phyloP scores from a whole-genome alignment of 2,888 invertebrate species.

The Caenorhabditis angaria region DNA sequence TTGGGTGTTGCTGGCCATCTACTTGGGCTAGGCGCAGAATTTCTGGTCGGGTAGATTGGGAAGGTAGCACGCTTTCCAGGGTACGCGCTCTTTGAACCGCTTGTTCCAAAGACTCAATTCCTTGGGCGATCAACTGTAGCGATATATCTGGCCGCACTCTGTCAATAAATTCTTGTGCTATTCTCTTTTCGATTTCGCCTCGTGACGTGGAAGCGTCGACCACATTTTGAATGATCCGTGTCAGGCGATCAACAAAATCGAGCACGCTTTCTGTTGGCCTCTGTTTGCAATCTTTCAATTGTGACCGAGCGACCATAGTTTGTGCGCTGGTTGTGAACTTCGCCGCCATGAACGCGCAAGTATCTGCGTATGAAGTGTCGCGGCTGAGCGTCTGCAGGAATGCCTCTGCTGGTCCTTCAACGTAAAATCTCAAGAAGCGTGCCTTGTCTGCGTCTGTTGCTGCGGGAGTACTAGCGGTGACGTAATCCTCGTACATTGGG shows the following conservation, averaged over 20 bases:
- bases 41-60: not conserved
- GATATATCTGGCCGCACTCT: not conserved
- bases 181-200: not conserved
- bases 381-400: not conserved
- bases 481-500: not conserved
- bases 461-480: not conserved
- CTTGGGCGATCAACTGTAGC: not conserved
- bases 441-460: not conserved
- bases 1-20: not conserved
- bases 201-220: not conserved
- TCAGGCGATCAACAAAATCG: not conserved
- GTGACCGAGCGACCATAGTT: not conserved
- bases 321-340: not conserved
- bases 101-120: not conserved
- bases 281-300: not conserved
- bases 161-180: not conserved
- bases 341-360: not conserved
- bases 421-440: constrained; percentile 2
- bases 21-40: not conserved
- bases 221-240: not conserved
- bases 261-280: not conserved
- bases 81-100: not conserved
- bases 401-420: not conserved
- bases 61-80: not conserved
- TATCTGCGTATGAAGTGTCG: not conserved